A percentile compares a stretch with the other conserved stretches of the same genome.
phyloP scores from a whole-genome alignment of 2,797 vertebrate genomes.

The Psittacula derbiana region DNA sequence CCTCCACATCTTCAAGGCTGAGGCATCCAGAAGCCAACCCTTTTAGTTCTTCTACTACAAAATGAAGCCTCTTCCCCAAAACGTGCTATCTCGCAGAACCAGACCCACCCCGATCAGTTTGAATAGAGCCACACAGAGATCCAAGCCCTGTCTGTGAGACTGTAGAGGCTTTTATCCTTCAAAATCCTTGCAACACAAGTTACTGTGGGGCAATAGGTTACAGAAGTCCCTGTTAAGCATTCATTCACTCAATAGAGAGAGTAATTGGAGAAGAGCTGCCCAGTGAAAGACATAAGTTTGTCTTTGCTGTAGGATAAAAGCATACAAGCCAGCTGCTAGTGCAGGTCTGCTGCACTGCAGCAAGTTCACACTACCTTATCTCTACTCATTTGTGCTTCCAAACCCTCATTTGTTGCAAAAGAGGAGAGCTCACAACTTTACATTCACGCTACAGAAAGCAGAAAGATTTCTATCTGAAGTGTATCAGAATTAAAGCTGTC shows the following conservation, averaged over 20 bases:
- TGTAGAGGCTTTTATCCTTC: conserved; percentile 15
- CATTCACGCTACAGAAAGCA: not conserved
- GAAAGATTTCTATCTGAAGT: not conserved
- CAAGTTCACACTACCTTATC: not conserved
- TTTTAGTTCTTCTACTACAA: not conserved
- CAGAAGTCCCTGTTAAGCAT: not conserved
- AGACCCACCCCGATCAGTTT: not conserved
- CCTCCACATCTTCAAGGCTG: not conserved
- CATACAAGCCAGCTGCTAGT: not conserved
- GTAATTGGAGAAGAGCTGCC: not conserved
- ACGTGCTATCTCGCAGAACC: not conserved
- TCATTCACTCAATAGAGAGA: not conserved
- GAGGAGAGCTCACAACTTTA: not conserved
- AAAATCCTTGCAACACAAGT: not conserved
- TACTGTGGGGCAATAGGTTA: conserved; percentile 7
- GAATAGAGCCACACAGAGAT: not conserved
- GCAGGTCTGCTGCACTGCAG: not conserved
- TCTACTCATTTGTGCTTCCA: not conserved
- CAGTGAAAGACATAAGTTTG: not conserved
- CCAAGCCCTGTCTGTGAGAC: not conserved
- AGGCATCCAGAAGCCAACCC: not conserved
- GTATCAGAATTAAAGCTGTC: not conserved
- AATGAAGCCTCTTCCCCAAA: not conserved
- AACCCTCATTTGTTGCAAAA: not conserved
- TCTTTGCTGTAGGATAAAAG: not conserved